Evolutionary conservation across 2,888 invertebrate species (phyloP), one percentile per base, ranked within the genome.

Genomic region (Aspidapion aeneum): DNA sequence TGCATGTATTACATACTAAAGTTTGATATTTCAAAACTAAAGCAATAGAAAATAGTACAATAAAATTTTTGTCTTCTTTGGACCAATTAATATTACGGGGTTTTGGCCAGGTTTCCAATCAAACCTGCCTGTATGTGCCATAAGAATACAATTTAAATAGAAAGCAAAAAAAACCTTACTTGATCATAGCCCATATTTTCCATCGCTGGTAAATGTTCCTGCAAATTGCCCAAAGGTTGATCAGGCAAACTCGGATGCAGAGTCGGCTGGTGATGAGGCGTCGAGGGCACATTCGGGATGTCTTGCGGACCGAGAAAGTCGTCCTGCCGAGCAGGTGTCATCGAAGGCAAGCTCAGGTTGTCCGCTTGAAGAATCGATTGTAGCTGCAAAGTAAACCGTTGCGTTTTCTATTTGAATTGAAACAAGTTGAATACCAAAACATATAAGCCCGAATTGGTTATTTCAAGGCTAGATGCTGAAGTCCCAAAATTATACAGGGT

Each of bases 111-210:
- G n/a, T n/a, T n/a, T n/a, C n/a, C n/a, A n/a, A n/a, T n/a, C n/a
- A n/a, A n/a, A n/a, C n/a, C n/a, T n/a, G n/a, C n/a, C n/a, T n/a
- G n/a, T n/a, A n/a, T n/a, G n/a, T n/a, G n/a, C n/a, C n/a, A n/a
- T n/a, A n/a, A n/a, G n/a, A n/a, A n/a, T n/a, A n/a, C n/a, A n/a
- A n/a, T n/a, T n/a, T n/a, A n/a, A n/a, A n/a, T n/a, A n/a, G n/a
- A n/a, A n/a, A n/a, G n/a, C n/a, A n/a, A n/a, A n/a, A n/a, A n/a
- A n/a, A n/a, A n/a, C n/a, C n/a, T 65, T 70, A 84, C 84, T 74
- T 84, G 83, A 74, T 83, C 83, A 68, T 86, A 86, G 59, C 85
- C 85, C 85, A 86, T 85, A 72, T 86, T 86, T 71, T 85, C 86
- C 85, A 86, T 85, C 51, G 81, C 79, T 0, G 82, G 82, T 67